These are phyloP conservation scores for Thaumatotibia leucotreta DNA, from an alignment of 1,140 invertebrate species.

Conservation along the genomic window DNA sequence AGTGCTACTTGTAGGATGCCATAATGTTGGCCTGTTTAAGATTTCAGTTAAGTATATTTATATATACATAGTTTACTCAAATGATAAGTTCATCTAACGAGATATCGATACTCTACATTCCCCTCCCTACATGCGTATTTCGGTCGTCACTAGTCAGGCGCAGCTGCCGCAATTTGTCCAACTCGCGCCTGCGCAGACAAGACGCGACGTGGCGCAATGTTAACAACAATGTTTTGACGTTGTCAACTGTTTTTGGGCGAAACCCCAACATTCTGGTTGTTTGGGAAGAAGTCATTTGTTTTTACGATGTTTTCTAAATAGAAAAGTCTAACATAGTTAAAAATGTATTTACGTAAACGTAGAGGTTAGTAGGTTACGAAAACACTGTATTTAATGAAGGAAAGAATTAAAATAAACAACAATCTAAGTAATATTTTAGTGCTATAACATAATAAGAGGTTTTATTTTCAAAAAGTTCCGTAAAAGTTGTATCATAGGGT, in stretches of 20 bases:
- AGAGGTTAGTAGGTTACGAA: not conserved
- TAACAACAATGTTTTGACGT: slow-evolving; percentile 71
- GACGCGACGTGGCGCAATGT: slow-evolving; percentile 40
- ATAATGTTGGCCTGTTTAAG: no score
- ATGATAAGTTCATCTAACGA: not conserved
- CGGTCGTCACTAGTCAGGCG: slow-evolving; percentile 37
- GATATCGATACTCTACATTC: slow-evolving; percentile 21
- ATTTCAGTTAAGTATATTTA: no score
- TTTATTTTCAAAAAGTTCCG: no score
- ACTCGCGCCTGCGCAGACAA: slow-evolving; percentile 31
- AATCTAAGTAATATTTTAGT: no score
- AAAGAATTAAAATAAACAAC: not conserved
- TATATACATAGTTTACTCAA: not conserved
- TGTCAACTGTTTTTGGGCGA: slow-evolving; percentile 40
- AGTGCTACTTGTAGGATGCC: no score
- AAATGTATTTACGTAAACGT: not conserved
- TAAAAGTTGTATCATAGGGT: no score
- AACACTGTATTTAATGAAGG: not conserved
- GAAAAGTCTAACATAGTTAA: not conserved
- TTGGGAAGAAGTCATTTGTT: slow-evolving; percentile 1
- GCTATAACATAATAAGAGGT: no score
- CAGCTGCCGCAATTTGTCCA: slow-evolving; percentile 62
- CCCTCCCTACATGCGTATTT: slow-evolving; percentile 50
- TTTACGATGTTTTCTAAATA: slow-evolving; percentile 5
- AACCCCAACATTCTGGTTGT: not conserved